phyloP scores from a whole-genome alignment of 2,797 vertebrate genomes.

The Bovichtus diacanthus region DNA sequence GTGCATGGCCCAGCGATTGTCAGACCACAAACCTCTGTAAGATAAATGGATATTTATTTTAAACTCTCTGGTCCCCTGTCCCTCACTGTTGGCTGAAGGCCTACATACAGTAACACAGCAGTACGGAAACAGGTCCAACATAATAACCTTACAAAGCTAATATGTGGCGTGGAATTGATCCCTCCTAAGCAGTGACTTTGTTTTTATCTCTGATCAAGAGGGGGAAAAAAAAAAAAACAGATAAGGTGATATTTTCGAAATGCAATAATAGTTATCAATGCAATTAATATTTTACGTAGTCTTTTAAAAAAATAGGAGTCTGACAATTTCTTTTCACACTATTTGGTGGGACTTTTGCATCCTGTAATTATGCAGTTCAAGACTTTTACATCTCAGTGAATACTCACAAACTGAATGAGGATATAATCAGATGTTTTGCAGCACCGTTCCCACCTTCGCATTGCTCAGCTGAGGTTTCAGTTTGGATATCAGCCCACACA shows the following conservation, averaged over 20 bases:
- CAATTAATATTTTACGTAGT: not conserved
- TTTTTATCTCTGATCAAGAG: not conserved
- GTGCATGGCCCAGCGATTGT: constrained; percentile 60
- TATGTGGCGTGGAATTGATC: not conserved
- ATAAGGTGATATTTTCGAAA: not conserved
- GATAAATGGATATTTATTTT: constrained; percentile 84
- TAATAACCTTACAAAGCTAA: constrained; percentile 75
- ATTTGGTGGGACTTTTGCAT: not conserved
- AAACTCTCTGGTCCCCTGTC: constrained; percentile 58
- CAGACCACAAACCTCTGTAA: constrained; percentile 76
- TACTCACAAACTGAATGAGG: not conserved
- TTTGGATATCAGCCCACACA: constrained; percentile 40
- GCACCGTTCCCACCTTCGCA: constrained; percentile 26
- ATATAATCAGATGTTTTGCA: constrained; percentile 25
- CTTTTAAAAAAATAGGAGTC: not conserved
- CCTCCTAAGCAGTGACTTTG: not conserved
- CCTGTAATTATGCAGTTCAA: not conserved
- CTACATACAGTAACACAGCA: constrained; percentile 52
- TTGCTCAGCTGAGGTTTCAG: constrained; percentile 41
- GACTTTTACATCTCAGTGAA: not conserved
- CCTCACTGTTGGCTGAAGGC: constrained; percentile 47
- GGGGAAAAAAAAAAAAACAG: not conserved
- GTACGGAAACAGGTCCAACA: constrained; percentile 32
- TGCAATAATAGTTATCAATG: not conserved
- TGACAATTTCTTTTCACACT: too few species aligned